Conservation (phyloP, 2,113 vertebrate species). For the Solea solea region DNA sequence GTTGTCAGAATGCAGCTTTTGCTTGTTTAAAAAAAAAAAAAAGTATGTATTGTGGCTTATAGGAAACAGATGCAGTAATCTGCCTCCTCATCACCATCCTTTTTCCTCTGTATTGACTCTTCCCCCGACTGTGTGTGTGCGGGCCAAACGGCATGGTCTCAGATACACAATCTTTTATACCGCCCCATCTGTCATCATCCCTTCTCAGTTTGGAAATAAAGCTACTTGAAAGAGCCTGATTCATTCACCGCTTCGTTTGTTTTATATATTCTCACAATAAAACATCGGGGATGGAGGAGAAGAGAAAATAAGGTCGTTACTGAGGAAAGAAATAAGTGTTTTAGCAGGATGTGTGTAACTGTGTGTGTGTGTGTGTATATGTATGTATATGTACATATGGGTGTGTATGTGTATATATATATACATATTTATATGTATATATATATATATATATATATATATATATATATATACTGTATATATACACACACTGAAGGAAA, state of each 20-base stretch:
- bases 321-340: constrained; percentile 1
- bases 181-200: constrained; percentile 64
- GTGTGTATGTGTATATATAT: too few species aligned
- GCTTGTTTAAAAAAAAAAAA: constrained; percentile 28
- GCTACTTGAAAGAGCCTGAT: constrained; percentile 59
- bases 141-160: constrained; percentile 49
- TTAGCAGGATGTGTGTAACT: neutral
- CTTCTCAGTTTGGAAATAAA: constrained; percentile 75
- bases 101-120: constrained; percentile 44
- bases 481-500: too few species aligned
- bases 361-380: too few species aligned
- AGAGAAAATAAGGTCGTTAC: neutral
- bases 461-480: too few species aligned
- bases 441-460: too few species aligned
- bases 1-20: constrained; percentile 51
- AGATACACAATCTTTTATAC: constrained; percentile 46
- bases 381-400: too few species aligned
- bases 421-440: too few species aligned
- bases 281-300: constrained; percentile 5
- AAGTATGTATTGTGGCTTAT: constrained; percentile 47
- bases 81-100: constrained; percentile 43
- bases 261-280: constrained; percentile 35
- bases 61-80: constrained; percentile 59
- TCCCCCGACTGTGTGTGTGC: constrained; percentile 41
- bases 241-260: constrained; percentile 27